A percentile compares a stretch with the other conserved stretches of the same genome.
Conservation (phyloP, 1,140 invertebrate species). For the Conus ventricosus region DNA sequence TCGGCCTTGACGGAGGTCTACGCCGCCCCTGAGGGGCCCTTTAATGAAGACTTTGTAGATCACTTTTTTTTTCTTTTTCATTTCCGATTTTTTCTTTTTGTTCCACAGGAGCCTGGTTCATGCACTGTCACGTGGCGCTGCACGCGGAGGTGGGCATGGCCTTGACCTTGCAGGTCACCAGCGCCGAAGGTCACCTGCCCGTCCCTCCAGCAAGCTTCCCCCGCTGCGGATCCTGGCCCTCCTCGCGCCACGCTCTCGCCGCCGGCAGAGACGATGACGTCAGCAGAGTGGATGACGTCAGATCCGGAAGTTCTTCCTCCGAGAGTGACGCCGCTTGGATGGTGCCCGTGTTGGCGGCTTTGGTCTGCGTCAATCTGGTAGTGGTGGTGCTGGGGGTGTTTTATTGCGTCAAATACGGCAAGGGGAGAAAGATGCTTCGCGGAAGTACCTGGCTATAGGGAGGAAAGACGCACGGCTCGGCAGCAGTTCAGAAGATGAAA, state of each 20-base stretch:
- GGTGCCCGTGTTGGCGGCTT: neutral
- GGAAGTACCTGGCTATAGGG: neutral
- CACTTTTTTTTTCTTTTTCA: too few species aligned
- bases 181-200: slow-evolving; percentile 41
- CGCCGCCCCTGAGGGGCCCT: too few species aligned
- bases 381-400: neutral
- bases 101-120: slow-evolving; percentile 61
- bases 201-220: slow-evolving; percentile 54
- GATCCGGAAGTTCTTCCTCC: too few species aligned
- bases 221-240: slow-evolving; percentile 53
- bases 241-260: neutral
- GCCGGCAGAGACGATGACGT: neutral
- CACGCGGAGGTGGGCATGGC: slow-evolving; percentile 66
- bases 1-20: too few species aligned
- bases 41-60: too few species aligned
- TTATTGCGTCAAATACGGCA: neutral
- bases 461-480: too few species aligned
- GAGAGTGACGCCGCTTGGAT: neutral
- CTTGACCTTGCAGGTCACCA: slow-evolving; percentile 56
- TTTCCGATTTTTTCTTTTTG: too few species aligned
- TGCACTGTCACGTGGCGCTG: slow-evolving; percentile 67
- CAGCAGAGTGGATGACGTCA: neutral
- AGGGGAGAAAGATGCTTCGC: neutral
- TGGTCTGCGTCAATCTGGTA: neutral
- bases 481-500: neutral